Evolutionary conservation across 2,797 vertebrate species (phyloP).

Genomic region (Eremophila alpestris): DNA sequence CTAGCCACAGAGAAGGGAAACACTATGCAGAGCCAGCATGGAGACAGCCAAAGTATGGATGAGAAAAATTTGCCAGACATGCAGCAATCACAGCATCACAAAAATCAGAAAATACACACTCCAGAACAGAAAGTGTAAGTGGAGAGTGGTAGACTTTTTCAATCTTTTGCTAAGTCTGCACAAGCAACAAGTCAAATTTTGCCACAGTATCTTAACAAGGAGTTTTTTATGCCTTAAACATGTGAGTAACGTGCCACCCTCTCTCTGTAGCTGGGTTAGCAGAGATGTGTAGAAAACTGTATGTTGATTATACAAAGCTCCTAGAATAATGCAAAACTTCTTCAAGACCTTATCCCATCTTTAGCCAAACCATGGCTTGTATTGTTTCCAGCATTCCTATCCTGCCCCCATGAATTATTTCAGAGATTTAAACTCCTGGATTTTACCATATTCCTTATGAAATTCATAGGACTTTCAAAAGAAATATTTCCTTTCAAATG

Average conservation of each 20-base stretch:
- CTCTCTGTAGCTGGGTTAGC: not conserved
- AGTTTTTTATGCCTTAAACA: not conserved
- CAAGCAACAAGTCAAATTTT: not conserved
- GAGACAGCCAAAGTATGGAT: not conserved
- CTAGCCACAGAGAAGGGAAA: not conserved
- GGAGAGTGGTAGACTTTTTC: not conserved
- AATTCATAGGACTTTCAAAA: not conserved
- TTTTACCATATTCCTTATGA: not conserved
- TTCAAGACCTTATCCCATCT: not conserved
- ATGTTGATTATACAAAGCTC: not conserved
- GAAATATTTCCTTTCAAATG: not conserved
- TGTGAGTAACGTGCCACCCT: not conserved
- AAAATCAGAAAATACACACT: not conserved
- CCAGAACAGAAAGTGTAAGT: not conserved
- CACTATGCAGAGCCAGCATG: not conserved
- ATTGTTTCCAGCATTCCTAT: not conserved
- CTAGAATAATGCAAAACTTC: not conserved
- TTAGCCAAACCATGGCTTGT: not conserved
- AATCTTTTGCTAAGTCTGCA: not conserved
- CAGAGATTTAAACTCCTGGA: not conserved
- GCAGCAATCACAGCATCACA: not conserved
- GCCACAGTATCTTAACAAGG: not conserved
- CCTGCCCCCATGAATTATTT: not conserved
- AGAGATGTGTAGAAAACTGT: not conserved
- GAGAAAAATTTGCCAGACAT: not conserved